Base-by-base conservation (phyloP, 2,888 invertebrate genomes). In the Coremacera marginata region DNA sequence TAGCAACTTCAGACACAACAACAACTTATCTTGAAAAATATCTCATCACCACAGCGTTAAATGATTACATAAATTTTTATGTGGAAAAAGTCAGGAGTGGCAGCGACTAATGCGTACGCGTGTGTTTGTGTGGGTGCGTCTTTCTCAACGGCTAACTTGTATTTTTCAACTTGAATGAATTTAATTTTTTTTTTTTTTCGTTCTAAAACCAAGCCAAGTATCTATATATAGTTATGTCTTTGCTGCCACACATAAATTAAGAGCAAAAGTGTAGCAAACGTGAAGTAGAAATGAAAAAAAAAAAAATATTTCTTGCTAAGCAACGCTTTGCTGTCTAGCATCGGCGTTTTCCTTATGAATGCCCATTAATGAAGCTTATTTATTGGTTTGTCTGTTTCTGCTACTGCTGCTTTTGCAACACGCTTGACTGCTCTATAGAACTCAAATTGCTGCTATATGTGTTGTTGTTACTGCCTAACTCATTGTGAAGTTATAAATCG, bases 291-390 rank as follows among this genome's bases (percentile, higher is more conserved):
- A 31, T n/a, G 5, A 37, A 31, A 3, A 34, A 63, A 63, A 14
- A 31, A n/a, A 5, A 31, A n/a, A 3, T 31, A 31, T 27, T 62
- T 62, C 27, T 22, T 31, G 22, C 25, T 31, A 44, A 44, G 14
- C 44, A 11, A 44, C 44, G 44, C 44, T 44, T 63, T 34, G 27
- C 7, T 63, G 27, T 31, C 31, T 44, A 44, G 4, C 19, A 9
- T 27, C 57, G 22, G 25, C 57, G 34, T 63, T 63, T 76, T 37
- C 52, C 63, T 62, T 55, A 51, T 70, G 70, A 76, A 70, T 70
- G 70, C 76, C 68, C 75, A 75, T 75, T 75, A 68, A 75, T 76
- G 55, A 71, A 37, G 22, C 65, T 65, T 37, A 31, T 55, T 63
- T 63, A 27, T 63, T 63, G 27, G 27, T 31, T 4, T 63, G 27